These are phyloP conservation scores for Montipora sp. DNA, from an alignment of 64 coral and sea anemone species.

Conservation along the genomic window DNA sequence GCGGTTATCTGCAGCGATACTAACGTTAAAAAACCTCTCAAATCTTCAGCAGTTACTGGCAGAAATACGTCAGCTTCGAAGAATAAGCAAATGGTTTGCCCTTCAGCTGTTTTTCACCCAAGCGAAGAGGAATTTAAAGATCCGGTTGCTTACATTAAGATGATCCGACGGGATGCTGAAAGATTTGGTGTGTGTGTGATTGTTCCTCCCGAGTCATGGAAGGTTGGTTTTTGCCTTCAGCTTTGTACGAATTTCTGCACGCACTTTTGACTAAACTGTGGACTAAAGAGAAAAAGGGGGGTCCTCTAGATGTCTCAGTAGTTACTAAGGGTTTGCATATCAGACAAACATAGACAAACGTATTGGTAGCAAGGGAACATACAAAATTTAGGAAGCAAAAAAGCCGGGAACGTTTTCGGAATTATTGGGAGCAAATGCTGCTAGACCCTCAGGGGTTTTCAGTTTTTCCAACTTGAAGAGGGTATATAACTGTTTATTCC, in stretches of 20 bases:
- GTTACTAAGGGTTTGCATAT: too few relatives aligned
- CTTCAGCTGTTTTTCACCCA: constrained; percentile 68
- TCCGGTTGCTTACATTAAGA: constrained; percentile 80
- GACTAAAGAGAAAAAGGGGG: background rate
- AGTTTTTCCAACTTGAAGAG: too few relatives aligned
- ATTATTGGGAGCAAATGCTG: too few relatives aligned
- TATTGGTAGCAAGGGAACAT: too few relatives aligned
- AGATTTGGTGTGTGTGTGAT: constrained; percentile 93
- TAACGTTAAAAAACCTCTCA: background rate
- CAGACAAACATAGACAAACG: too few relatives aligned
- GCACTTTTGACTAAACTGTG: background rate
- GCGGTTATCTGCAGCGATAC: background rate
- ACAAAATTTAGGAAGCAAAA: too few relatives aligned
- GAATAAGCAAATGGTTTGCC: constrained; percentile 12
- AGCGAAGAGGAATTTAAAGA: constrained; percentile 94
- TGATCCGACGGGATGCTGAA: constrained; percentile 52
- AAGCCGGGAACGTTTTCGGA: too few relatives aligned
- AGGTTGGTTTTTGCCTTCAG: constrained; percentile 58
- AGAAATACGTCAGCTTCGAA: constrained; percentile 33
- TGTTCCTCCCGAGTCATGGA: constrained; percentile 86
- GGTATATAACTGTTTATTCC: too few relatives aligned
- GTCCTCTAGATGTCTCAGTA: too few relatives aligned
- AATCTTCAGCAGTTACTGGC: constrained; percentile 6
- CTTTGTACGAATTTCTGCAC: background rate
- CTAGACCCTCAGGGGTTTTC: too few relatives aligned